Evolutionary conservation across 2,113 vertebrate species (phyloP).

Genomic region (Notothenia rossii): DNA sequence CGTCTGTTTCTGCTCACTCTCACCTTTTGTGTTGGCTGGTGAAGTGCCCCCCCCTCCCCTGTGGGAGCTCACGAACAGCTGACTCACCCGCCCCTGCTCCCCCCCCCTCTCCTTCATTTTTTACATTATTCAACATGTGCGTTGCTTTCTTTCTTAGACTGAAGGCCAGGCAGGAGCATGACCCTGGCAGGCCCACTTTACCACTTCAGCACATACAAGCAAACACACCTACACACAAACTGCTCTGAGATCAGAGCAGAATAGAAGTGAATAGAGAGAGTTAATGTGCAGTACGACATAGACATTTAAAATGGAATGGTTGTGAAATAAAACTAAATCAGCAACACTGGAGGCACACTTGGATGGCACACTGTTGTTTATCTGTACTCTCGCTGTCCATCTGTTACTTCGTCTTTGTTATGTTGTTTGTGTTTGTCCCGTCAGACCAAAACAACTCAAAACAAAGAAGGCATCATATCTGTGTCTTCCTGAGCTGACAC

Average conservation of each 20-base stretch:
- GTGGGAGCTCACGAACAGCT: conserved; percentile 68
- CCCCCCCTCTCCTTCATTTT: conserved; percentile 46
- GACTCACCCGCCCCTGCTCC: conserved; percentile 62
- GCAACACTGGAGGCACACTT: not conserved
- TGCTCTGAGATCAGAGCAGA: not conserved
- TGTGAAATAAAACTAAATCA: conserved; percentile 1
- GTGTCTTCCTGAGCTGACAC: not conserved
- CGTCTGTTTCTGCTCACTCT: conserved; percentile 13
- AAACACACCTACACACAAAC: conserved; percentile 37
- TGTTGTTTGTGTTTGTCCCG: conserved; percentile 61
- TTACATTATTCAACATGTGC: conserved; percentile 63
- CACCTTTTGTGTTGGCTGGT: conserved; percentile 35
- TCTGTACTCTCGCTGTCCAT: conserved; percentile 48
- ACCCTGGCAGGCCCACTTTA: conserved; percentile 46
- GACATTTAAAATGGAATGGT: not conserved
- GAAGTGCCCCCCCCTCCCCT: conserved; percentile 55
- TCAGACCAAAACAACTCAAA: conserved; percentile 26
- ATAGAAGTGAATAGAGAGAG: not conserved
- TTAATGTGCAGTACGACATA: not conserved
- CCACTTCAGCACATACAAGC: conserved; percentile 34
- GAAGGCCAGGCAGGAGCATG: conserved; percentile 39
- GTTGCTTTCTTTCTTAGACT: conserved; percentile 58
- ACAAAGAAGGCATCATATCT: not conserved
- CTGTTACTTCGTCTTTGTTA: conserved; percentile 62
- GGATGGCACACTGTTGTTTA: conserved; percentile 53